Evolutionary conservation across 2,888 invertebrate genomes (phyloP), one percentile per base, ranked within the genome.

Genomic region (Ophioninae sp.): DNA sequence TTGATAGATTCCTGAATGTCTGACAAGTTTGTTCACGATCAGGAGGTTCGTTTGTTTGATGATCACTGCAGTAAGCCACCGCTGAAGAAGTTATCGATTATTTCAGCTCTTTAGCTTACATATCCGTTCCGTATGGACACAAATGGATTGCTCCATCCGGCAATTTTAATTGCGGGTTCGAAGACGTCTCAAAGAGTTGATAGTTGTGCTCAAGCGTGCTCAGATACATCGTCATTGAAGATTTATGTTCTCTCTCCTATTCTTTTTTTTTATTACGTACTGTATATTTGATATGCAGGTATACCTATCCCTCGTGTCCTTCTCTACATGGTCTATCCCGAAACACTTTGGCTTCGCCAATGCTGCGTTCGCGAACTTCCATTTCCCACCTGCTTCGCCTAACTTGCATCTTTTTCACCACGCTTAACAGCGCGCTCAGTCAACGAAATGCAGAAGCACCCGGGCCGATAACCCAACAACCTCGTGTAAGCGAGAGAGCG

Each of bases 211-310:
- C 87, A 85, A 87, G 87, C 87, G 83, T 69, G 85, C 83, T 80
- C 84, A 63, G 22, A 73, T 58, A 63, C 39, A 58, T 74, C 58
- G 74, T 61, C 30, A 30, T 30, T 30, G 30, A 30, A 30, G 30
- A 88, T 87, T 88, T 87, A 81, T 85, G 87, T 86, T 78, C 85
- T 87, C 86, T 85, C 87, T 87, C 81, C 76, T 85, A 85, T 88
- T 86, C 87, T 86, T 69, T 78, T 79, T 79, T 75, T 81, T 79
- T 81, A 86, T 88, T 87, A 84, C 75, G 65, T 76, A 64, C 37
- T 63, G 56, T 67, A 51, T 17, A 67, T 79, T 79, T 77, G 44
- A 71, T 79, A 30, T 61, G 65, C 64, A 69, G 23, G 37, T 44
- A 22, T 72, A 65, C 75, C 51, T 51, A 76, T 81, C 56, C n/a